These are phyloP conservation scores for Taphrorychus bicolor DNA, from an alignment of 2,888 invertebrate genomes.

Conservation along the genomic window DNA sequence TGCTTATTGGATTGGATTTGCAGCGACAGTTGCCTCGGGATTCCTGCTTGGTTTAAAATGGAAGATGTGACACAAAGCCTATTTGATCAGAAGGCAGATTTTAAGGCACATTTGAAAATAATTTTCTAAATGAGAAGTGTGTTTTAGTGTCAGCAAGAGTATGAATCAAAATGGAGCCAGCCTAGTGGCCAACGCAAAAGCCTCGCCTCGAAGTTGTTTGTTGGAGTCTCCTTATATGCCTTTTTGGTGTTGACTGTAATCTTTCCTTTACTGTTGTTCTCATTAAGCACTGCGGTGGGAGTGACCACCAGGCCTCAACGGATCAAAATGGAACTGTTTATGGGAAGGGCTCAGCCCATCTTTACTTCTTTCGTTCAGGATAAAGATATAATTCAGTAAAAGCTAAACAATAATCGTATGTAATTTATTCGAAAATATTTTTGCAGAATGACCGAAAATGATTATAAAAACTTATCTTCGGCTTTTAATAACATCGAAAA, in stretches of 20 bases:
- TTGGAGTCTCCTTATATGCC: slow-evolving; percentile 10
- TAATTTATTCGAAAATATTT: neutral
- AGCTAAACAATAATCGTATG: neutral
- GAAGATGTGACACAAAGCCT: slow-evolving; percentile 28
- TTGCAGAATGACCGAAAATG: neutral
- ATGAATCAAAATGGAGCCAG: slow-evolving; percentile 2
- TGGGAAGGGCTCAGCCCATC: slow-evolving; percentile 17
- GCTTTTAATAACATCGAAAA: slow-evolving; percentile 20
- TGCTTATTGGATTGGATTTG: slow-evolving; percentile 33
- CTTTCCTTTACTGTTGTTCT: slow-evolving; percentile 34
- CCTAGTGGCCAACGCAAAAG: slow-evolving; percentile 10
- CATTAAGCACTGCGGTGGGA: slow-evolving; percentile 16
- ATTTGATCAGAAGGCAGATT: slow-evolving; percentile 25
- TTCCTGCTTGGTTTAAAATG: slow-evolving; percentile 33
- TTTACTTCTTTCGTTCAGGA: neutral
- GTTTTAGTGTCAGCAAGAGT: slow-evolving; percentile 32
- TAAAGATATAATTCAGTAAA: neutral
- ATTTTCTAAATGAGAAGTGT: neutral
- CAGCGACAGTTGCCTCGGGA: slow-evolving; percentile 22
- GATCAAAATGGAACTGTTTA: slow-evolving; percentile 12
- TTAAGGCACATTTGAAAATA: neutral
- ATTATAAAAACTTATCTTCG: slow-evolving; percentile 12
- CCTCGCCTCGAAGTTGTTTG: slow-evolving; percentile 12
- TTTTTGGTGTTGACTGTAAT: slow-evolving; percentile 23
- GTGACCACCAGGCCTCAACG: slow-evolving; percentile 12